A percentile compares a stretch with the other conserved stretches of the same genome.
Evolutionary conservation across 2,888 invertebrate genomes (phyloP).

Genomic region (Lycaena phlaeas): DNA sequence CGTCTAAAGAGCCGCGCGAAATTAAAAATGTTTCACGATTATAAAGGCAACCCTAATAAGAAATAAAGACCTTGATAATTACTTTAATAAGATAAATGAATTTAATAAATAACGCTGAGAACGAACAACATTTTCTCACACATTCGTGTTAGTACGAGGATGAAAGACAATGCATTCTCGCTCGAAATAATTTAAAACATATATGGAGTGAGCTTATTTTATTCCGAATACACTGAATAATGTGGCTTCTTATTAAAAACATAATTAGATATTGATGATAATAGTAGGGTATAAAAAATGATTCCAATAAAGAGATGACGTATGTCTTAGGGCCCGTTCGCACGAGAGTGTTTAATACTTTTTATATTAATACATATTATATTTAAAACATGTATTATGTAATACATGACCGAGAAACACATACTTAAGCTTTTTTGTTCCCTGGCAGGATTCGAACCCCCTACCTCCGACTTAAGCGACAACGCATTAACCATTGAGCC

Average conservation of each 20-base stretch:
- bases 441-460: too few relatives aligned
- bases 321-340: too few relatives aligned
- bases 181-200: background rate
- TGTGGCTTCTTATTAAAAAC: background rate
- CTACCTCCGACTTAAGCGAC: too few relatives aligned
- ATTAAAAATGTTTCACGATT: slow-evolving; percentile 5
- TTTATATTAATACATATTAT: too few relatives aligned
- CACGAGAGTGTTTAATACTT: too few relatives aligned
- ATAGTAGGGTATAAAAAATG: too few relatives aligned
- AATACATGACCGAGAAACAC: too few relatives aligned
- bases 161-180: background rate
- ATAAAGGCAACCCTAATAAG: slow-evolving; percentile 1
- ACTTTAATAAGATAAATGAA: slow-evolving; percentile 7
- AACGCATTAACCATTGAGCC: too few relatives aligned
- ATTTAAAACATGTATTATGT: too few relatives aligned
- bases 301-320: too few relatives aligned
- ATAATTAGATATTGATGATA: background rate
- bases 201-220: background rate
- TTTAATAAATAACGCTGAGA: slow-evolving; percentile 2
- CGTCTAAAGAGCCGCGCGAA: background rate
- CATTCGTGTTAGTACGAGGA: background rate
- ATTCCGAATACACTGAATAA: background rate
- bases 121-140: slow-evolving; percentile 6
- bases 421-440: too few relatives aligned
- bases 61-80: slow-evolving; percentile 1